Conservation (phyloP, 2,113 vertebrate species). For the Pedionomus torquatus region DNA sequence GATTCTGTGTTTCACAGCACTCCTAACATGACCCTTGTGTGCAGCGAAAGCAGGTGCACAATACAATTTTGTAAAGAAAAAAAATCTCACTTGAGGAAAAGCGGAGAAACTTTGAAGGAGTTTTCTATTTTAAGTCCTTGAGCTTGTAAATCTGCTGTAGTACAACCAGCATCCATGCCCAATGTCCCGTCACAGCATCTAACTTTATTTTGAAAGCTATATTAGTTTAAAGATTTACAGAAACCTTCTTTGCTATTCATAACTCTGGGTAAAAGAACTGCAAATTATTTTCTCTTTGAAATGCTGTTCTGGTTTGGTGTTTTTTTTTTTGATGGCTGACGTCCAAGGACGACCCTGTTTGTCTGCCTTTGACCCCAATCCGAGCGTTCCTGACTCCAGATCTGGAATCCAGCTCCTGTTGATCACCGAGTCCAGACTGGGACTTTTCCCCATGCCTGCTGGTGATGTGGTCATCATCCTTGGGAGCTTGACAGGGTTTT, state of each 20-base stretch:
- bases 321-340: no score
- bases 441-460: no score
- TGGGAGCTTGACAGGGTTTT: no score
- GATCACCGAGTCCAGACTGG: no score
- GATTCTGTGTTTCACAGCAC: no score
- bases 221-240: neutral
- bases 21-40: rapidly evolving
- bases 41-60: neutral
- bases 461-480: no score
- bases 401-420: no score
- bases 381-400: no score
- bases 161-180: neutral
- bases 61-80: neutral
- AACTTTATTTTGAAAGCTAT: neutral
- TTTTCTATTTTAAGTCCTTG: neutral
- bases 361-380: no score
- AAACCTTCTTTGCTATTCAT: neutral
- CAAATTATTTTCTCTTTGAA: neutral
- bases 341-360: no score
- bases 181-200: neutral
- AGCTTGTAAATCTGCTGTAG: neutral
- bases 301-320: no score
- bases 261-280: neutral
- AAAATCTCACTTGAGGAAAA: neutral
- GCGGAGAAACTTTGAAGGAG: neutral